Conservation (phyloP, 2,888 invertebrate species). For the Pelosia muscerda region DNA sequence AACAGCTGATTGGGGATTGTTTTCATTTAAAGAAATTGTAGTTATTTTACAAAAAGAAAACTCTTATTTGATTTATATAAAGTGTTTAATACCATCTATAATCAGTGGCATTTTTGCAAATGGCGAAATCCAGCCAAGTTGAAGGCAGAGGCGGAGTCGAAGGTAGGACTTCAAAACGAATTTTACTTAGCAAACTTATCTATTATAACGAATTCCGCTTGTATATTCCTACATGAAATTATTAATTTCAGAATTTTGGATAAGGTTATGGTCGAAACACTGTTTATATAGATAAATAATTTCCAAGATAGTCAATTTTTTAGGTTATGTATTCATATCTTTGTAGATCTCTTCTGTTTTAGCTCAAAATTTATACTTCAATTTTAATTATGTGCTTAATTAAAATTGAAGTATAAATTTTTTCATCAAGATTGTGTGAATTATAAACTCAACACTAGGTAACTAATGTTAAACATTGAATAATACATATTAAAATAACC, state of each 20-base stretch:
- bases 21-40: background rate
- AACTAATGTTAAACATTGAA: background rate
- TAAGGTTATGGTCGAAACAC: background rate
- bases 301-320: background rate
- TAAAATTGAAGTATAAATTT: too few species aligned
- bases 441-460: too few species aligned
- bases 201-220: background rate
- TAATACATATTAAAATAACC: background rate
- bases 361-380: background rate
- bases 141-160: slow-evolving; percentile 54
- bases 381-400: background rate
- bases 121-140: slow-evolving; percentile 48
- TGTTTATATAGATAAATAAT: background rate
- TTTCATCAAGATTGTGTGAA: background rate
- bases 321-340: slow-evolving; percentile 9
- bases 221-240: background rate
- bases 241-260: background rate
- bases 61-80: background rate
- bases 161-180: slow-evolving; percentile 54
- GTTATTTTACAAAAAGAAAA: background rate
- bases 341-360: background rate
- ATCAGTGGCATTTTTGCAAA: slow-evolving; percentile 32
- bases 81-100: background rate
- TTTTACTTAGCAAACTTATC: background rate
- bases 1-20: slow-evolving; percentile 17